Evolutionary conservation across 2,113 vertebrate genomes (phyloP).

Genomic region (Serinus canaria): DNA sequence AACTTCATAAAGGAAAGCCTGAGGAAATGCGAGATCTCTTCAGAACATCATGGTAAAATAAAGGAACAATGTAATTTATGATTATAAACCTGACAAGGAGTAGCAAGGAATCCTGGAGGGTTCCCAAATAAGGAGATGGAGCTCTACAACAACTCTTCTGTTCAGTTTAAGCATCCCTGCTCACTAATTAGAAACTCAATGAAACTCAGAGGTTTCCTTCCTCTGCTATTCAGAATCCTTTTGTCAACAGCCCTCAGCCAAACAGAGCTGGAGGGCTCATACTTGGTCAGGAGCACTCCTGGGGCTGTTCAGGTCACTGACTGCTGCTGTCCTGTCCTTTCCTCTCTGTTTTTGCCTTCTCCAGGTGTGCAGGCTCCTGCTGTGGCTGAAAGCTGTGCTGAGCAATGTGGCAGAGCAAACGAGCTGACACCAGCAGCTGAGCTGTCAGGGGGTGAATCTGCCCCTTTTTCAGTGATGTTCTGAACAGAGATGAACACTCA

Average conservation of each 20-base stretch:
- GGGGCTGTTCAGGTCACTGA: background rate
- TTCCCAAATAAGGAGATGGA: background rate
- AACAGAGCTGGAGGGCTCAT: background rate
- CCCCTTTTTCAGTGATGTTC: background rate
- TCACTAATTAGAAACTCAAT: background rate
- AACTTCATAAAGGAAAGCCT: constrained; percentile 7
- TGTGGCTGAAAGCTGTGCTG: background rate
- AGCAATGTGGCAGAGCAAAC: background rate
- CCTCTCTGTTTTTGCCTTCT: background rate
- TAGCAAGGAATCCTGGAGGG: background rate
- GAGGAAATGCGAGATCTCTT: constrained; percentile 28
- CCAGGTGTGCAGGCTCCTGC: background rate
- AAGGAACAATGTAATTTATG: background rate
- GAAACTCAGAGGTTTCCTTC: background rate
- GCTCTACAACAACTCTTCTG: background rate
- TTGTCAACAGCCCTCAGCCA: background rate
- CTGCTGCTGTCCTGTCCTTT: background rate
- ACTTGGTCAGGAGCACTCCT: background rate
- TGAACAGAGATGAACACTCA: background rate
- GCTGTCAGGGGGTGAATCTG: background rate
- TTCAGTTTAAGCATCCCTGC: background rate
- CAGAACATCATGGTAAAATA: background rate
- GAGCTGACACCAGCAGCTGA: background rate
- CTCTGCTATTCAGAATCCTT: background rate
- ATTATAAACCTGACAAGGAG: background rate